Evolutionary conservation across 30 jellyfish, hydroid and myxozoan genomes (phyloP), one percentile per base, ranked within the genome.

Genomic region (Aurelia aurita): DNA sequence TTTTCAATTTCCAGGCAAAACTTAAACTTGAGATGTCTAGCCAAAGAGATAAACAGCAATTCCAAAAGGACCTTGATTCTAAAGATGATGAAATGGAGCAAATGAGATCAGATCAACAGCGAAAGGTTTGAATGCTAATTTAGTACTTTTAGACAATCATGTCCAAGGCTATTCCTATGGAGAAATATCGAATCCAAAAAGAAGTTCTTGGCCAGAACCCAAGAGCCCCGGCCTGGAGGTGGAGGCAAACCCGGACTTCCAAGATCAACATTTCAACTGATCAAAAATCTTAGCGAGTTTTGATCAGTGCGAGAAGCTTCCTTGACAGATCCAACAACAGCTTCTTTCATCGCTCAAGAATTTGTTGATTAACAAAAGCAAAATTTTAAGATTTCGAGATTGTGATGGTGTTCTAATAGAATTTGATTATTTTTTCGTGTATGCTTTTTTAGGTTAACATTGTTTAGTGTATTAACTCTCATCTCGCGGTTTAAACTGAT

Each of bases 51-150:
- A 93, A 88, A 58, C 98, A 93, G 60, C 94, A 93, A 69, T 93
- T 55, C 63, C 96, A 93, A 73, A 78, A 74, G 61, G 98, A 93
- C 39, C 85, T 87, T 44, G 98, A 93, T 54, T 21, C 59, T 34
- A 93, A 88, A 71, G 98, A 93, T 49, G 98, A 93, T n/a, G 97
- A 88, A 43, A 88, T 88, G 58, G 96, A 88, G 46, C 90, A 93
- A 54, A 77, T 93, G 89, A 80, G 91, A 63, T 51, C 93, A 10
- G 98, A 93, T 60, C 70, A 79, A 34, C 96, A 80, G 71, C 67
- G 91, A 75, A 93, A 93, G 97, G 98, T 84, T 15, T 12, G 53
- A 11, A 8, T 44, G 0, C n/a, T 0, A 19, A 28, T 53, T 74
- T 53, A 31, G 77, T 16, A 14, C 27, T 45, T 22, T 0, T 5